phyloP scores from a whole-genome alignment of 2,113 vertebrate genomes.

The Cyanoramphus novaezelandiae region DNA sequence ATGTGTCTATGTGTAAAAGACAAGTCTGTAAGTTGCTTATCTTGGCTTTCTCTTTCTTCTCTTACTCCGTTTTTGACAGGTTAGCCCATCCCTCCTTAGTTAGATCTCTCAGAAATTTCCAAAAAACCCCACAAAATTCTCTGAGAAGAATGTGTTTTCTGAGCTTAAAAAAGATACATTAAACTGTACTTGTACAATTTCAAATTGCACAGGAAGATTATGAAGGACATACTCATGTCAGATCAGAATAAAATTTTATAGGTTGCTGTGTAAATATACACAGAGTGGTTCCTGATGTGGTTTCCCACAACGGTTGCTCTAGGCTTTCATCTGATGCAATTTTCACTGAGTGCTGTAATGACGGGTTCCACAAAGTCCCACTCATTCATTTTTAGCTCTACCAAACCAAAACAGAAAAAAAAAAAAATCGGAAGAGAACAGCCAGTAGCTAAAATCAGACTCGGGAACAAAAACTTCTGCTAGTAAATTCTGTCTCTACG shows the following conservation, averaged over 20 bases:
- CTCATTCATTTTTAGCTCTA: conserved; percentile 36
- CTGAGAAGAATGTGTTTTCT: background rate
- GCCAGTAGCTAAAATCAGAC: background rate
- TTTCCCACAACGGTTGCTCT: conserved; percentile 18
- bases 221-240: conserved; percentile 9
- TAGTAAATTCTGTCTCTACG: background rate
- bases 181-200: conserved; percentile 6
- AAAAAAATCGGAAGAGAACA: background rate
- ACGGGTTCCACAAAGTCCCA: background rate
- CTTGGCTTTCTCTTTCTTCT: background rate
- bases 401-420: background rate
- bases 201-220: conserved; percentile 29
- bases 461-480: background rate
- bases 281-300: conserved; percentile 18
- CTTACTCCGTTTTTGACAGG: background rate
- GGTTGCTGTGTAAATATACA: conserved; percentile 25
- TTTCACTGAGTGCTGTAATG: conserved; percentile 29
- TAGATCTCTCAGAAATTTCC: background rate
- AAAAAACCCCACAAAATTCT: background rate
- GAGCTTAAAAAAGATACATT: conserved; percentile 17
- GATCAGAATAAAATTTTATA: background rate
- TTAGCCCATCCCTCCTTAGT: background rate
- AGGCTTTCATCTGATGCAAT: conserved; percentile 38
- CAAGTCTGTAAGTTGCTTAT: background rate
- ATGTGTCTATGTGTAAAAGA: background rate